Evolutionary conservation across 2,797 vertebrate genomes (phyloP).

Genomic region (Tamandua tetradactyla): DNA sequence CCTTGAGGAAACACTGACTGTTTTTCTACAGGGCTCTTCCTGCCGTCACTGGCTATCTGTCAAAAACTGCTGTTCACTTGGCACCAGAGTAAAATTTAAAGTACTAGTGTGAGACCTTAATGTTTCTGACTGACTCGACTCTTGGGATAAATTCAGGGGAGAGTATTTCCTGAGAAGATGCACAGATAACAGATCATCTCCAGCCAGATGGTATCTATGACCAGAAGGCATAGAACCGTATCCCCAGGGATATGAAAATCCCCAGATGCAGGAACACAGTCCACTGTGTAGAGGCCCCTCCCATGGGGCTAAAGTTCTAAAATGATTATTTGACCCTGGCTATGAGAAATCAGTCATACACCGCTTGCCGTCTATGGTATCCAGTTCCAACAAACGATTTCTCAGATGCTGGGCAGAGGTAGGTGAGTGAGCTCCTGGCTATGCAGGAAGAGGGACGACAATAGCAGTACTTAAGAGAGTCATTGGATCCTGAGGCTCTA

Average conservation of each 20-base stretch:
- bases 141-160: not conserved
- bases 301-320: not conserved
- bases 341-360: not conserved
- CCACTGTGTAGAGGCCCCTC: not conserved
- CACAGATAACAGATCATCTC: not conserved
- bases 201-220: not conserved
- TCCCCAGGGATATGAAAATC: not conserved
- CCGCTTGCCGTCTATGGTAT: not conserved
- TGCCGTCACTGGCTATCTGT: not conserved
- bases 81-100: not conserved
- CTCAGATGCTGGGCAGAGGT: constrained; percentile 43
- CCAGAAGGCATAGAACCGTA: not conserved
- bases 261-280: not conserved
- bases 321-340: not conserved
- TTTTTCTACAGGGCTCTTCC: not conserved
- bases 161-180: not conserved
- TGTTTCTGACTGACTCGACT: not conserved
- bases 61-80: not conserved
- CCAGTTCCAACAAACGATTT: not conserved
- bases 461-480: not conserved
- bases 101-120: not conserved
- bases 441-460: not conserved
- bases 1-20: not conserved
- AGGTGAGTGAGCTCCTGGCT: constrained; percentile 14
- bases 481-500: not conserved